A percentile compares a stretch with the other conserved stretches of the same genome.
These are phyloP conservation scores for Muscicapa striata DNA, from an alignment of 2,797 vertebrate species.

Conservation along the genomic window DNA sequence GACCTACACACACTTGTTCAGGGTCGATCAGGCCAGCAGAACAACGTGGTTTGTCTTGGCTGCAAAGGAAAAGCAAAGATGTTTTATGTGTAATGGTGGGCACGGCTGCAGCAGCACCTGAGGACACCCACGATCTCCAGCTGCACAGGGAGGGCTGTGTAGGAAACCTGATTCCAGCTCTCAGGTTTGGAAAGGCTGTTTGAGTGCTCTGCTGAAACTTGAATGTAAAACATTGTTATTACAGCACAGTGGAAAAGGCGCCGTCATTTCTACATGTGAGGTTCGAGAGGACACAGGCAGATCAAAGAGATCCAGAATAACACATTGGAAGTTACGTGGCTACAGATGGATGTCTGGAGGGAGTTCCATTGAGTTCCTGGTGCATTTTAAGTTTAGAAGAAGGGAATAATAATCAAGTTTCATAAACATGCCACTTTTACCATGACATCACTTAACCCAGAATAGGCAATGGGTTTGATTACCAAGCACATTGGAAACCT, in stretches of 20 bases:
- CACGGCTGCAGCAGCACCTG: not conserved
- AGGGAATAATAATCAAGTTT: not conserved
- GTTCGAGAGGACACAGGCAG: not conserved
- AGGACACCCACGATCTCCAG: not conserved
- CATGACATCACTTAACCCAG: not conserved
- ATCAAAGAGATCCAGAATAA: not conserved
- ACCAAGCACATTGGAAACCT: not conserved
- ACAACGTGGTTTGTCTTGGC: accelerated
- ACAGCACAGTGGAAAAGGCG: not conserved
- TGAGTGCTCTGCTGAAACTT: not conserved
- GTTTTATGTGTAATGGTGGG: not conserved
- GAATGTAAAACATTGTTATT: slow-evolving; percentile 35
- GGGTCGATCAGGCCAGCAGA: not conserved
- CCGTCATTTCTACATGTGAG: not conserved
- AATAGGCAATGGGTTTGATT: not conserved
- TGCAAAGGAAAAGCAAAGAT: not conserved
- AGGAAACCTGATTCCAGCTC: not conserved
- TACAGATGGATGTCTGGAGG: not conserved
- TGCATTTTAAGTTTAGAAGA: not conserved
- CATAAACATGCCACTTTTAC: not conserved
- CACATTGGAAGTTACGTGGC: not conserved
- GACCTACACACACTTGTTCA: not conserved
- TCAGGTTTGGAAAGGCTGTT: not conserved
- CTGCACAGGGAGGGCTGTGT: not conserved
- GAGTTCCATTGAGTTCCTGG: not conserved